Evolutionary conservation across 2,888 invertebrate species (phyloP).

Genomic region (Lamellibrachia columna): DNA sequence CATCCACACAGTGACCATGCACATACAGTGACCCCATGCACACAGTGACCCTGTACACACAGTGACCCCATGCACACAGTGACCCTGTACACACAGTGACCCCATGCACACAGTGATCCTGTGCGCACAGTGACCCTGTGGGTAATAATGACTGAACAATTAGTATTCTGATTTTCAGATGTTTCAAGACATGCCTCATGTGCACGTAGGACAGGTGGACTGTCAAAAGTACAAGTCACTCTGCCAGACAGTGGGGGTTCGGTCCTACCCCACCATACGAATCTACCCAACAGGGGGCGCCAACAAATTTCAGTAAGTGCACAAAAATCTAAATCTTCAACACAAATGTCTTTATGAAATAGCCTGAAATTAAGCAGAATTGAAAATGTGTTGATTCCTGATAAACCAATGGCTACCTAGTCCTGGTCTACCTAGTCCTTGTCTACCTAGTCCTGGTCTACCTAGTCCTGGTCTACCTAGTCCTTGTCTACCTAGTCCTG

Average conservation of each 20-base stretch:
- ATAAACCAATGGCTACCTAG: neutral
- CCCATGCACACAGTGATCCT: too few species aligned
- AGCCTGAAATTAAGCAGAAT: neutral
- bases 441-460: too few species aligned
- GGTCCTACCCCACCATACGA: slow-evolving; percentile 76
- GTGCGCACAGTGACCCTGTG: neutral
- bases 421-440: too few species aligned
- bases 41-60: too few species aligned
- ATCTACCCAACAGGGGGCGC: slow-evolving; percentile 72
- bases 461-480: too few species aligned
- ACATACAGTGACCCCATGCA: too few species aligned
- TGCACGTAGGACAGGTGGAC: slow-evolving; percentile 75
- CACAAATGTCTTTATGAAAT: neutral
- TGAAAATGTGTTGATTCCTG: neutral
- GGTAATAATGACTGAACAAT: neutral
- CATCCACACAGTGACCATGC: too few species aligned
- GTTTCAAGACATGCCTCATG: slow-evolving; percentile 67
- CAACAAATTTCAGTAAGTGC: slow-evolving; percentile 50
- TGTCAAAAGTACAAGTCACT: slow-evolving; percentile 72
- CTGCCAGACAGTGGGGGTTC: slow-evolving; percentile 72
- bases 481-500: too few species aligned
- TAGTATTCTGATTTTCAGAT: slow-evolving; percentile 55
- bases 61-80: too few species aligned
- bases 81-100: too few species aligned
- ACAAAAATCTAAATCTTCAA: neutral